Conservation (phyloP, 1,140 invertebrate species). For the Panagrolaimus sp. region DNA sequence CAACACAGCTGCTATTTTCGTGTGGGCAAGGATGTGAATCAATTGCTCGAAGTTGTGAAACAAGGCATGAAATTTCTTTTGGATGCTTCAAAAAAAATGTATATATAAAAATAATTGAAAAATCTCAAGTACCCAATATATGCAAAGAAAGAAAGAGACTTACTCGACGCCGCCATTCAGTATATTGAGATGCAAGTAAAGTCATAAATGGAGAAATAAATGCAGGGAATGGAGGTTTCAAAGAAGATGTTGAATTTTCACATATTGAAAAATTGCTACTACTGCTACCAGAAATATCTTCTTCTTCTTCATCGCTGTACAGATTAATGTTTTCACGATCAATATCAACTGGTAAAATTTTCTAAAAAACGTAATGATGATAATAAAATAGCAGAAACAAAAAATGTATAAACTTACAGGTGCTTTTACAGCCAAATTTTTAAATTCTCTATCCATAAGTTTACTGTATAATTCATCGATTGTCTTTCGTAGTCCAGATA, state of each 20-base stretch:
- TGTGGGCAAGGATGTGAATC: constrained; percentile 20
- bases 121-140: neutral
- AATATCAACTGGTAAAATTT: neutral
- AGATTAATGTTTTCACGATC: neutral
- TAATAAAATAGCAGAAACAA: no score
- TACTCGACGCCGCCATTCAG: constrained; percentile 7
- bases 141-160: neutral
- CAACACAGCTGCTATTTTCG: constrained; percentile 15
- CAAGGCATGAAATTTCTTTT: neutral
- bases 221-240: constrained; percentile 2
- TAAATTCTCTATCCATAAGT: no score
- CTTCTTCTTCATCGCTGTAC: constrained; percentile 10
- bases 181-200: constrained; percentile 16
- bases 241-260: neutral
- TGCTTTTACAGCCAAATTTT: no score
- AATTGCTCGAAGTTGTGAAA: neutral
- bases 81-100: neutral
- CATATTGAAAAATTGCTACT: neutral
- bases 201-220: constrained; percentile 21
- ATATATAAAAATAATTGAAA: neutral
- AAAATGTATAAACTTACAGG: no score
- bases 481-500: no score
- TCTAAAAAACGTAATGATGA: constrained; percentile 16
- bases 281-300: no score
- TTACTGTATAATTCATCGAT: no score